Conservation (phyloP, 1,140 invertebrate species). For the Penaeus chinensis region DNA sequence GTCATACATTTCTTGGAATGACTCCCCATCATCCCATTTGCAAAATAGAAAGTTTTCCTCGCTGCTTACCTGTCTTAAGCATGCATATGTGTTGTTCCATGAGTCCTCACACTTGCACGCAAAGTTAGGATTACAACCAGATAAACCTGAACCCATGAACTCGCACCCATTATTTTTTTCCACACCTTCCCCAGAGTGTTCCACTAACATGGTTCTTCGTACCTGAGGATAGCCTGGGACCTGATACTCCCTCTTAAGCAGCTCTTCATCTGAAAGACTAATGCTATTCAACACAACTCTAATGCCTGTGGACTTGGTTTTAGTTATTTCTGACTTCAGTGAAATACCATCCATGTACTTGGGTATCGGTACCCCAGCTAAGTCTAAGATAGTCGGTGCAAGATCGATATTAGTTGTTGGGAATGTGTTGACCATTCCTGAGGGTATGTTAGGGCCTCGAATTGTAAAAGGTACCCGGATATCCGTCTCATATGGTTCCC, state of each 20-base stretch:
- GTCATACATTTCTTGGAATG: constrained; percentile 80
- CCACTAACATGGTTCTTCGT: constrained; percentile 75
- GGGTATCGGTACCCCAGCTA: constrained; percentile 70
- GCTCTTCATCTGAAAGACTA: too few relatives aligned
- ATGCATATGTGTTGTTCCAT: constrained; percentile 85
- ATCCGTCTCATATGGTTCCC: constrained; percentile 90
- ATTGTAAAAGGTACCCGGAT: constrained; percentile 85
- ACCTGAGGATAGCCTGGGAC: background rate
- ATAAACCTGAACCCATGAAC: constrained; percentile 64
- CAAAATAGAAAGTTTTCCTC: constrained; percentile 79
- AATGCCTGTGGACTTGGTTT: constrained; percentile 37
- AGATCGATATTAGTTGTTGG: constrained; percentile 83
- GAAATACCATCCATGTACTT: constrained; percentile 77
- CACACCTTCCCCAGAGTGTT: constrained; percentile 81
- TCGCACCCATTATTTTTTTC: constrained; percentile 65
- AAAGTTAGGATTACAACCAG: constrained; percentile 76
- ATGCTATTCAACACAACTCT: constrained; percentile 27
- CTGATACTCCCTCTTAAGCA: background rate
- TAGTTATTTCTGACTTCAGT: constrained; percentile 69
- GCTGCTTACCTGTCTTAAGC: constrained; percentile 75
- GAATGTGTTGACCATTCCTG: constrained; percentile 69
- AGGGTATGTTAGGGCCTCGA: constrained; percentile 77
- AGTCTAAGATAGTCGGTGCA: constrained; percentile 81
- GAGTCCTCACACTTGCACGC: constrained; percentile 86
- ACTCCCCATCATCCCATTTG: constrained; percentile 77